Conservation (phyloP, 2,797 vertebrate genomes). For the Remorina albescens region DNA sequence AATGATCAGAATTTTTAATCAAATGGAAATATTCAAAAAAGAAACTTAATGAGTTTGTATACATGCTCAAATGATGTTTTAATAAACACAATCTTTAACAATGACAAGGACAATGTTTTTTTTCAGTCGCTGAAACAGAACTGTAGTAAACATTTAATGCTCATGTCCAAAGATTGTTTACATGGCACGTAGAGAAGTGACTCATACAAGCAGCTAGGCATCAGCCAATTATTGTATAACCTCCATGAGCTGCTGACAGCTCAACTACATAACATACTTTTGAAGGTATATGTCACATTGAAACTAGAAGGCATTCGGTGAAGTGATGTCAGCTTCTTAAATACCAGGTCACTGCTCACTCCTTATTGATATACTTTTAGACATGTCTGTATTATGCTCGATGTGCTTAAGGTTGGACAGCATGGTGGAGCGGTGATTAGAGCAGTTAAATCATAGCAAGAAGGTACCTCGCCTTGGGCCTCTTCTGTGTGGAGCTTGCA, state of each 20-base stretch:
- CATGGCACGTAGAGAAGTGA: constrained; percentile 2
- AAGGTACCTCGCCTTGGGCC: no score
- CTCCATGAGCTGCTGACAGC: constrained; percentile 4
- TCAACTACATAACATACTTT: not conserved
- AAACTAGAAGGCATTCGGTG: not conserved
- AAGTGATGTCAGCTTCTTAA: no score
- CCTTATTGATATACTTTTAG: no score
- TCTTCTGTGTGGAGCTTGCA: no score
- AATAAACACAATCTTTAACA: constrained; percentile 10
- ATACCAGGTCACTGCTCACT: not conserved
- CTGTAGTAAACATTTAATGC: constrained; percentile 6
- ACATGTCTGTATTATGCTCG: no score
- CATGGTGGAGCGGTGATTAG: no score
- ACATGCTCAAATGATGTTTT: not conserved
- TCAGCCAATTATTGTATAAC: not conserved
- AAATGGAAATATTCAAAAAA: not conserved
- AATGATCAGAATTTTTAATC: not conserved
- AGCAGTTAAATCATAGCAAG: no score
- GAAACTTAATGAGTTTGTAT: no score
- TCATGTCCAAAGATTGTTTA: constrained; percentile 21
- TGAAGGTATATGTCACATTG: not conserved
- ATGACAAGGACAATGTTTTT: constrained; percentile 1
- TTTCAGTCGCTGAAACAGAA: not conserved
- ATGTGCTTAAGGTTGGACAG: no score
- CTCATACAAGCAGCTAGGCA: not conserved